phyloP scores from a whole-genome alignment of 2,113 vertebrate genomes.

The Turdus rufiventris region DNA sequence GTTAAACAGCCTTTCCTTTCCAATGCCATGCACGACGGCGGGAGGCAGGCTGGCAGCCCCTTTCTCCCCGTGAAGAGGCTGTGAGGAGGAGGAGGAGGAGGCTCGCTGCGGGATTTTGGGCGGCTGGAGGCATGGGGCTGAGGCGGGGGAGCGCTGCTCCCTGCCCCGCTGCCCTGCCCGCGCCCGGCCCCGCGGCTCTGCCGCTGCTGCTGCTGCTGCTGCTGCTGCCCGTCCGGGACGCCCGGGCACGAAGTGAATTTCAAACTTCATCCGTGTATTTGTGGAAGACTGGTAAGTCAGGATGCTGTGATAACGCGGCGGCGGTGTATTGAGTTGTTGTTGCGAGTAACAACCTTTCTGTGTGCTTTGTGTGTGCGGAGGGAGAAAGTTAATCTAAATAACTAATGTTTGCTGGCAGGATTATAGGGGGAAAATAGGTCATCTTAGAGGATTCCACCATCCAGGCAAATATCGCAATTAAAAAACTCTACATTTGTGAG shows the following conservation, averaged over 20 bases:
- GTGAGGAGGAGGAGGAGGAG: too few species aligned
- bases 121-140: conserved; percentile 80
- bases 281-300: conserved; percentile 91
- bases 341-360: neutral
- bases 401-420: neutral
- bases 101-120: conserved; percentile 62
- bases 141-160: conserved; percentile 60
- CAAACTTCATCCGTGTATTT: conserved; percentile 86
- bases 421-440: neutral
- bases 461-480: neutral
- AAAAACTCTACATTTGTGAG: neutral
- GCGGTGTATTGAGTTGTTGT: neutral
- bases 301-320: neutral
- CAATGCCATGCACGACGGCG: conserved; percentile 64
- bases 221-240: conserved; percentile 70
- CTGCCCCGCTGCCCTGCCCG: conserved; percentile 10
- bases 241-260: conserved; percentile 75
- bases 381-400: conserved; percentile 19
- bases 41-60: neutral
- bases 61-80: neutral
- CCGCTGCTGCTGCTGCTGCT: conserved; percentile 77
- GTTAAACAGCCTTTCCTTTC: conserved; percentile 67
- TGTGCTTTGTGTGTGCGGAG: neutral
- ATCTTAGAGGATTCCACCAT: neutral
- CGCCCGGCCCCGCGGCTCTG: too few species aligned